Evolutionary conservation across 1,140 invertebrate genomes (phyloP).

Genomic region (Pseudobourletiella spinata): DNA sequence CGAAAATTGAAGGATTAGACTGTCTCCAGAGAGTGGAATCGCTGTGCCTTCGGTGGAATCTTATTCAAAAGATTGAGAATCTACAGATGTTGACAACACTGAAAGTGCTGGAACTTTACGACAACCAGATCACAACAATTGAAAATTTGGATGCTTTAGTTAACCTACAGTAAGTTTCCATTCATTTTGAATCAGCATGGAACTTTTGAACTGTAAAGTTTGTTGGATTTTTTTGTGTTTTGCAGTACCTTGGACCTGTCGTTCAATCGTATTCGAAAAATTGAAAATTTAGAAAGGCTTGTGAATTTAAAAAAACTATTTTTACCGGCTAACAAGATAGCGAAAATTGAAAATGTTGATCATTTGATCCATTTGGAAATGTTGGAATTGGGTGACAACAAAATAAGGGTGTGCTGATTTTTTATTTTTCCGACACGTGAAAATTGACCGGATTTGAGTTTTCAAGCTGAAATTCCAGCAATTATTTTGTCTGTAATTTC

Average conservation of each 20-base stretch:
- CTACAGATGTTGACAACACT: conserved; percentile 61
- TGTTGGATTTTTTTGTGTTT: neutral
- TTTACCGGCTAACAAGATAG: conserved; percentile 86
- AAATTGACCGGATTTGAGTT: neutral
- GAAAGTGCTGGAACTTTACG: conserved; percentile 85
- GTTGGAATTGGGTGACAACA: conserved; percentile 92
- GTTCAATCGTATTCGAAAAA: conserved; percentile 89
- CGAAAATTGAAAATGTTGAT: conserved; percentile 82
- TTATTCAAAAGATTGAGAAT: conserved; percentile 91
- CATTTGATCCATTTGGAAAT: conserved; percentile 68
- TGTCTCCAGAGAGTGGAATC: conserved; percentile 61
- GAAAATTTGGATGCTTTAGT: conserved; percentile 77
- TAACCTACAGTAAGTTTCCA: conserved; percentile 73
- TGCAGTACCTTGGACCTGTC: conserved; percentile 83
- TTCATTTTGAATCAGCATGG: neutral
- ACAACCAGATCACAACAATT: conserved; percentile 87
- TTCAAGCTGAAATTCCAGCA: too few species aligned
- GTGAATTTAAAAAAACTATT: conserved; percentile 77
- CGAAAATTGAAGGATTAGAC: conserved; percentile 72
- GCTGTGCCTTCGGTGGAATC: conserved; percentile 83
- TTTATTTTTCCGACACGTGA: neutral
- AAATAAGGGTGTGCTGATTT: conserved; percentile 59
- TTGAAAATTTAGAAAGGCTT: conserved; percentile 73
- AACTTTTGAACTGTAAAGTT: neutral
- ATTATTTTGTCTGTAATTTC: too few species aligned